Percentiles rank a stretch among this genome's conserved stretches.
These are phyloP conservation scores for Scrobipalpa atriplicella DNA, from an alignment of 2,888 invertebrate genomes.

Conservation along the genomic window DNA sequence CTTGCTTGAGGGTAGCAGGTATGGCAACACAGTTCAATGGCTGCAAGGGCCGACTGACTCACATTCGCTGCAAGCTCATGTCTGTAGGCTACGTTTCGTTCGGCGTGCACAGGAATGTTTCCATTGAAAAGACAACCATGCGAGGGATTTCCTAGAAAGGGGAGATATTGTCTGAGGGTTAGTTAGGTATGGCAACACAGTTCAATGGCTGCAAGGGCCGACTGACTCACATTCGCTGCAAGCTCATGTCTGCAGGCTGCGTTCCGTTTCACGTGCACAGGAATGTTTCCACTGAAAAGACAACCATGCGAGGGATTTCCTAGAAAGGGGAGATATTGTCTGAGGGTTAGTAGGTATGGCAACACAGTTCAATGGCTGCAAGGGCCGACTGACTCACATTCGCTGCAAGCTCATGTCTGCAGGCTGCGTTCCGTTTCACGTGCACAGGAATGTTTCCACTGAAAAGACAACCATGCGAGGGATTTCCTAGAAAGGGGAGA, in stretches of 20 bases:
- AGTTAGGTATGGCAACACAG: background rate
- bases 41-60: slow-evolving; percentile 52
- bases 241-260: slow-evolving; percentile 37
- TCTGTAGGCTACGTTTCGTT: slow-evolving; percentile 37
- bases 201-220: slow-evolving; percentile 44
- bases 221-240: slow-evolving; percentile 47
- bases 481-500: background rate
- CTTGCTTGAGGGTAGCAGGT: background rate
- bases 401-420: slow-evolving; percentile 38
- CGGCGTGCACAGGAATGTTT: slow-evolving; percentile 46
- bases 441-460: slow-evolving; percentile 43
- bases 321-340: background rate
- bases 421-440: slow-evolving; percentile 45
- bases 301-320: background rate
- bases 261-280: slow-evolving; percentile 47
- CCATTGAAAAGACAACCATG: slow-evolving; percentile 26
- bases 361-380: slow-evolving; percentile 37
- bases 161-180: background rate
- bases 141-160: background rate
- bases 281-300: slow-evolving; percentile 38
- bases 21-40: background rate
- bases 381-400: slow-evolving; percentile 50
- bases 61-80: slow-evolving; percentile 42
- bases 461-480: too few species aligned
- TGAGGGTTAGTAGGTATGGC: background rate